These are phyloP conservation scores for Cotesia typhae DNA, from an alignment of 1,140 invertebrate species.

Conservation along the genomic window DNA sequence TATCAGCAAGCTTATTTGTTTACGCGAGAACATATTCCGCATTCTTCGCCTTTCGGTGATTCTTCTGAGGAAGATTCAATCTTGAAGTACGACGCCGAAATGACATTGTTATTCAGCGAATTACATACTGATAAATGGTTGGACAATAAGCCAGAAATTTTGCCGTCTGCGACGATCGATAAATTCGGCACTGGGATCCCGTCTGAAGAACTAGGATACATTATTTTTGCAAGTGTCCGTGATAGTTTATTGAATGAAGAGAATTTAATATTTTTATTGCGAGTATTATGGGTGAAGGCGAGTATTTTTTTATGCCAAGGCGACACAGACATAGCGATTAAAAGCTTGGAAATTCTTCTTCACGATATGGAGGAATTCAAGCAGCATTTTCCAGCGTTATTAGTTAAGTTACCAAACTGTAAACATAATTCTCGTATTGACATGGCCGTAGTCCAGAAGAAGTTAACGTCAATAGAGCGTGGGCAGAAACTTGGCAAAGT, in stretches of 20 bases:
- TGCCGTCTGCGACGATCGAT: constrained; percentile 51
- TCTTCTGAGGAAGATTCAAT: constrained; percentile 63
- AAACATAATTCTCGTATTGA: constrained; percentile 64
- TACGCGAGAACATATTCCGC: constrained; percentile 59
- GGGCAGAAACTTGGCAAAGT: constrained; percentile 68
- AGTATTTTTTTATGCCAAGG: constrained; percentile 66
- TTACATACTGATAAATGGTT: constrained; percentile 69
- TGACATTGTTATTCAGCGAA: constrained; percentile 73
- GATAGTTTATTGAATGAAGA: constrained; percentile 59
- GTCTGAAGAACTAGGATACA: constrained; percentile 59
- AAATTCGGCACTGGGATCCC: constrained; percentile 57
- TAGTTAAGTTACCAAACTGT: constrained; percentile 65
- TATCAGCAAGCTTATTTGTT: constrained; percentile 72
- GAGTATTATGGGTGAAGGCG: constrained; percentile 68
- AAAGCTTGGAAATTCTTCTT: constrained; percentile 62
- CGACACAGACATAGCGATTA: constrained; percentile 63
- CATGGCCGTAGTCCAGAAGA: constrained; percentile 58
- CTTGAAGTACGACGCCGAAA: constrained; percentile 68
- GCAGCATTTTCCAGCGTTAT: constrained; percentile 47
- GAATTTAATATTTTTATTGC: constrained; percentile 57
- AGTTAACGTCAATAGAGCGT: constrained; percentile 66
- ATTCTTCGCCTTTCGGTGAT: constrained; percentile 66
- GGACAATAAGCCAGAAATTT: constrained; percentile 63
- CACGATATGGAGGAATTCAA: constrained; percentile 56
- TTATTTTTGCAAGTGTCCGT: constrained; percentile 62